These are phyloP conservation scores for Typhlomys cinereus DNA, from an alignment of 2,113 vertebrate species.

Conservation along the genomic window DNA sequence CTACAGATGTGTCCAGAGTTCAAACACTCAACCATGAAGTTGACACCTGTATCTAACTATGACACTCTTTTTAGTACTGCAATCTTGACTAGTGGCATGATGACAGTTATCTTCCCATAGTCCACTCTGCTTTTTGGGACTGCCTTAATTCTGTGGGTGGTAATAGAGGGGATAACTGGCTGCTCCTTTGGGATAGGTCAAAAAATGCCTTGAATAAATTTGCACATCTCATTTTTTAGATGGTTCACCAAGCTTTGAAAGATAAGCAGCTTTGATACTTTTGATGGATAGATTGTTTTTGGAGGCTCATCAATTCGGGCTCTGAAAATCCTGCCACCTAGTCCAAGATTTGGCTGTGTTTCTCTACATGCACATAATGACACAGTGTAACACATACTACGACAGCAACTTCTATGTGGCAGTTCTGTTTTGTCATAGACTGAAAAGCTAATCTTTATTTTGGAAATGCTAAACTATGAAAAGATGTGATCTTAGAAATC, in stretches of 20 bases:
- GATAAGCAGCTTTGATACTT: background rate
- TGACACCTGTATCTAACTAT: too few relatives aligned
- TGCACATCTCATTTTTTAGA: background rate
- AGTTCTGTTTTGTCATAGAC: background rate
- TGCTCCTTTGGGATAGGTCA: background rate
- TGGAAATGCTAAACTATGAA: slow-evolving; percentile 24
- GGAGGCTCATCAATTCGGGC: background rate
- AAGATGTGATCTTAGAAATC: background rate
- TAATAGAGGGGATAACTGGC: background rate
- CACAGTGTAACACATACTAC: background rate
- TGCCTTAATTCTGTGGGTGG: background rate
- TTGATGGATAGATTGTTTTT: background rate
- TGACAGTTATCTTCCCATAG: background rate
- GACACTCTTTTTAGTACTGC: background rate
- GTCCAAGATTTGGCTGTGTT: background rate
- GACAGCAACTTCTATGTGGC: background rate
- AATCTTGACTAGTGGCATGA: background rate
- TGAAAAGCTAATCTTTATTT: slow-evolving; percentile 37
- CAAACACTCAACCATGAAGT: too few relatives aligned
- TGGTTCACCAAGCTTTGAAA: slow-evolving; percentile 6
- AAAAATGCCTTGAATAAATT: background rate
- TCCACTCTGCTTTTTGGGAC: background rate
- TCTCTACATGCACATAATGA: background rate
- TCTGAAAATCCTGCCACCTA: slow-evolving; percentile 12
- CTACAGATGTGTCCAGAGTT: too few relatives aligned